These are phyloP conservation scores for Silurus aristotelis DNA, from an alignment of 2,797 vertebrate genomes.

Conservation along the genomic window DNA sequence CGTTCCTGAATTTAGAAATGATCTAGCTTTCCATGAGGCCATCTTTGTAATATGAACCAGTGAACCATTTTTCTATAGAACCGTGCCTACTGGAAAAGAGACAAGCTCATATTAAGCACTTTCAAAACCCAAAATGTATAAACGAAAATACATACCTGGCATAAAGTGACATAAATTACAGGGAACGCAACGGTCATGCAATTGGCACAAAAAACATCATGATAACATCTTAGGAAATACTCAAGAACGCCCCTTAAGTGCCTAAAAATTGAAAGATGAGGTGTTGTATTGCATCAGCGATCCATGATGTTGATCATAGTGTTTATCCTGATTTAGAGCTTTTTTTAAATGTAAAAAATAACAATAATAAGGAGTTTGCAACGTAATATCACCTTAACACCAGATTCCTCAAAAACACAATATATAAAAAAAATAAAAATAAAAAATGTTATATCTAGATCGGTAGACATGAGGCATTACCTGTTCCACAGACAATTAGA, in stretches of 20 bases:
- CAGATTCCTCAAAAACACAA: not conserved
- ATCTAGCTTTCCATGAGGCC: conserved; percentile 36
- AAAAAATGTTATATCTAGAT: not conserved
- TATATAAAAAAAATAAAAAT: too few species aligned
- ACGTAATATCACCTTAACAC: not conserved
- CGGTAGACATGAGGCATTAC: not conserved
- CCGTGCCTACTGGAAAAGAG: not conserved
- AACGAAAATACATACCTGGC: not conserved
- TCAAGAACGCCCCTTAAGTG: conserved; percentile 4
- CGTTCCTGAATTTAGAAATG: conserved; percentile 44
- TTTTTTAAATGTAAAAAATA: not conserved
- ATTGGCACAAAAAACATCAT: conserved; percentile 37
- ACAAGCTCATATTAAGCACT: conserved; percentile 6
- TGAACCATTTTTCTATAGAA: not conserved
- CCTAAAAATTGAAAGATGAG: conserved; percentile 11
- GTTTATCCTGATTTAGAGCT: conserved; percentile 19
- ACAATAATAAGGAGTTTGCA: not conserved
- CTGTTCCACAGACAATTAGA: not conserved
- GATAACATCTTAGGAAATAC: conserved; percentile 29
- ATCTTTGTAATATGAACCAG: conserved; percentile 53
- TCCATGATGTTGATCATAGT: not conserved
- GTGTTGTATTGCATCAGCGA: conserved; percentile 46
- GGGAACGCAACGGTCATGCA: not conserved
- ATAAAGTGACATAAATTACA: not conserved
- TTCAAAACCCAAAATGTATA: conserved; percentile 13